Percentiles rank a stretch among this genome's conserved stretches.
Conservation (phyloP, 2,113 vertebrate genomes). For the Panurus biarmicus region DNA sequence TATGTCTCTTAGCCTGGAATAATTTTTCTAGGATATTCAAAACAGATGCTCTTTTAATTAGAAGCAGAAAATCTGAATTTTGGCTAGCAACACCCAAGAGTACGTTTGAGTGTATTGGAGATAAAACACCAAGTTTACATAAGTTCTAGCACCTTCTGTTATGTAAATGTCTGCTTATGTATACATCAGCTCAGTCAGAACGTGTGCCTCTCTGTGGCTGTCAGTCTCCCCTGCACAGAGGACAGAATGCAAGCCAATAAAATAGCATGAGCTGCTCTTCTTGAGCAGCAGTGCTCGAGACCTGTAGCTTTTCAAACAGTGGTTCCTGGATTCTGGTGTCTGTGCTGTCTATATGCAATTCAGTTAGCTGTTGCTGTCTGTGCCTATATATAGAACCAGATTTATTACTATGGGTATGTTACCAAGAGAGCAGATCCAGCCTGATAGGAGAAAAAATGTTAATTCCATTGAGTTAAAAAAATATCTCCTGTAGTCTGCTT, state of each 20-base stretch:
- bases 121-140: background rate
- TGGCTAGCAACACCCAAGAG: background rate
- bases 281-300: background rate
- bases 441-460: conserved; percentile 1
- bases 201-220: background rate
- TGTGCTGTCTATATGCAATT: background rate
- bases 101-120: background rate
- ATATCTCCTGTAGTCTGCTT: background rate
- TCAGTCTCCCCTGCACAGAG: background rate
- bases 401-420: background rate
- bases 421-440: conserved; percentile 5
- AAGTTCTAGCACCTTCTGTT: conserved; percentile 17
- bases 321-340: background rate
- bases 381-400: background rate
- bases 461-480: background rate
- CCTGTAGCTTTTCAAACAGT: background rate
- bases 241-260: background rate
- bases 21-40: background rate
- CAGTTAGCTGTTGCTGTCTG: background rate
- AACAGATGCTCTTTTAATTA: conserved; percentile 61
- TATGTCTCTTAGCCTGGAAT: background rate
- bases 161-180: conserved; percentile 1
- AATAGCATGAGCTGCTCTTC: background rate
- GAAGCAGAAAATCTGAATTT: conserved; percentile 25
- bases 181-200: background rate